Evolutionary conservation across 2,888 invertebrate genomes (phyloP).

Genomic region (Drosophila kanekoi): DNA sequence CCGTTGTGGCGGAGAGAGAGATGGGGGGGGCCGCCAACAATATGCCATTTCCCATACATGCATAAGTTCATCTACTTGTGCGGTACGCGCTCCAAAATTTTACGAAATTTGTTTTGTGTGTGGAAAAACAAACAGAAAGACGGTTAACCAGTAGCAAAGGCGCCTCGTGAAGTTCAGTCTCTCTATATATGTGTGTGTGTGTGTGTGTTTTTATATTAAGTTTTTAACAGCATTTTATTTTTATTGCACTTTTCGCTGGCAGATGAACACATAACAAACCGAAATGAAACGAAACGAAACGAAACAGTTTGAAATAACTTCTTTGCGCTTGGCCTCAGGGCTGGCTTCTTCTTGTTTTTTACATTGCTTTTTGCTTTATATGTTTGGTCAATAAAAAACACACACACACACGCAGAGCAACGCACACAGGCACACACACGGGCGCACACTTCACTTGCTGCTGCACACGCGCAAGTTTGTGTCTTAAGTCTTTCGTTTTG

Average conservation of each 20-base stretch:
- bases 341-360: conserved; percentile 26
- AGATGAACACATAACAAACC: conserved; percentile 14
- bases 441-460: conserved; percentile 37
- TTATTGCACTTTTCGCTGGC: conserved; percentile 49
- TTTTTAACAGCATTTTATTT: conserved; percentile 26
- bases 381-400: conserved; percentile 48
- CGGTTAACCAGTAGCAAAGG: conserved; percentile 57
- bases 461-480: conserved; percentile 73
- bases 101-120: conserved; percentile 37
- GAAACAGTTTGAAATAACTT: conserved; percentile 50
- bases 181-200: not conserved
- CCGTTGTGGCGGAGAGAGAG: conserved; percentile 20
- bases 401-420: conserved; percentile 17
- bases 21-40: conserved; percentile 10
- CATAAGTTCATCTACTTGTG: conserved; percentile 36
- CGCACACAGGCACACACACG: conserved; percentile 17
- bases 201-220: conserved; percentile 15
- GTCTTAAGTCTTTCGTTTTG: conserved; percentile 74
- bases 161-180: conserved; percentile 37
- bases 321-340: conserved; percentile 28
- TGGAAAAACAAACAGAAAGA: conserved; percentile 67
- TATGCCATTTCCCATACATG: conserved; percentile 52
- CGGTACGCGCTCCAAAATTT: conserved; percentile 31
- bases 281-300: conserved; percentile 14
- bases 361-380: conserved; percentile 34